Conservation (phyloP, 2,888 invertebrate genomes). For the Drosophila falleni region DNA sequence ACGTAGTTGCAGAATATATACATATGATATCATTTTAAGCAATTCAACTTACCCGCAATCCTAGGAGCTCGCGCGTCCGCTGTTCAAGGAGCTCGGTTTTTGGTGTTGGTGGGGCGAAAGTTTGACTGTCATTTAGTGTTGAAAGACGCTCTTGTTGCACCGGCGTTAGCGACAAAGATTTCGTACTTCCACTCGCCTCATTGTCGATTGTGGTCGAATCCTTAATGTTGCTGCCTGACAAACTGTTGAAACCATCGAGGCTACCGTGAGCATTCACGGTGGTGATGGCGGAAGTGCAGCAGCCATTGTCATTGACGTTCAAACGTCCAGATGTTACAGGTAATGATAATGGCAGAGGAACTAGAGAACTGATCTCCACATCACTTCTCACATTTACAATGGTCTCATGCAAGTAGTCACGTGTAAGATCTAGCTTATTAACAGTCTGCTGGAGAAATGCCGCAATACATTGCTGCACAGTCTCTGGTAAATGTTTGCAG, state of each 20-base stretch:
- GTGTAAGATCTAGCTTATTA: conserved; percentile 61
- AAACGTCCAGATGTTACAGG: neutral
- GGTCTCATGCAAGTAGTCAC: conserved; percentile 67
- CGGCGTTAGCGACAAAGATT: neutral
- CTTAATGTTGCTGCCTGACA: neutral
- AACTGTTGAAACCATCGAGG: conserved; percentile 9
- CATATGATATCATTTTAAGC: neutral
- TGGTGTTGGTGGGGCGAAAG: conserved; percentile 42
- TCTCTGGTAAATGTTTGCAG: conserved; percentile 77
- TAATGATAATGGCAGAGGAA: neutral
- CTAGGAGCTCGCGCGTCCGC: conserved; percentile 78
- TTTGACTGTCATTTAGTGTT: neutral
- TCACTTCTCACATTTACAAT: conserved; percentile 61
- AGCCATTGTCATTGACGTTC: neutral
- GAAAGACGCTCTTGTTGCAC: neutral
- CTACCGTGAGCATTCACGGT: conserved; percentile 57
- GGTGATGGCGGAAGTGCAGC: conserved; percentile 3
- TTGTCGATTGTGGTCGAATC: neutral
- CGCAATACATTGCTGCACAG: conserved; percentile 76
- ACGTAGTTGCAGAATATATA: neutral
- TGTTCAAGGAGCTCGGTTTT: conserved; percentile 79
- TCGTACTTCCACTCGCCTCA: conserved; percentile 4
- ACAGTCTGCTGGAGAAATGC: conserved; percentile 77
- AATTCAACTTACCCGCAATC: conserved; percentile 70
- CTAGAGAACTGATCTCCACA: neutral